Base-by-base conservation (phyloP, 2,113 vertebrate species). In the Thomomys bottae region DNA sequence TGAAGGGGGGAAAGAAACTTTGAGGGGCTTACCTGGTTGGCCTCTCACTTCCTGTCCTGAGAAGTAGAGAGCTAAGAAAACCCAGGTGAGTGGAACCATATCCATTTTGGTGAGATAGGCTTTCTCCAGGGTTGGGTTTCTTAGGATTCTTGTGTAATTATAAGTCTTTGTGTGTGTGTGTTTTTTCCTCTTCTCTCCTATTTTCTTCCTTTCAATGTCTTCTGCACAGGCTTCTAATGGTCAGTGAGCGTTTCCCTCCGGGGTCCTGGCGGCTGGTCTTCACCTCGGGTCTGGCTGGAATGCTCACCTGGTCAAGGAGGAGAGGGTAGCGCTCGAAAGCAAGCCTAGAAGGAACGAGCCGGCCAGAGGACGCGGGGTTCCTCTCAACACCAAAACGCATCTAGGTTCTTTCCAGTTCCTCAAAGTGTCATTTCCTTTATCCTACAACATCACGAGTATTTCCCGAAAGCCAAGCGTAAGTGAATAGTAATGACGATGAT, bases 1-100 rank as follows among this genome's bases (percentile, higher is more conserved):
- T 75, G 61, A 70, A 94, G 11, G 82, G 77, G 76, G 30, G 64
- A 5, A 45, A 42, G 14, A 38, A 96, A 96, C 95, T 97, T 96
- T 91, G 61, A 54, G n/a, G 30, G 66, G 67, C 98, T 98, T 98
- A 99, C 99, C 99, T 98, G 98, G 98, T 71, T 99, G 98, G 82
- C 98, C 98, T 94, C 87, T 91, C 94, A 97, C 98, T 92, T 97
- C 89, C 12, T 96, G 94, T 86, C 98, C 97, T 68, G 96, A 96
- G 91, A 98, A 97, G 97, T 96, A 96, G 88, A 98, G 96, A 90
- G 88, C 96, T 91, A 99, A 96, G 98, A 98, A 98, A 98, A 98
- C 98, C 98, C 98, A 98, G 76, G 98, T 94, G 96, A 98, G 98
- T 83, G 96, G 57, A 95, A 97, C 91, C 96, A 98, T 98, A 99